Percentiles rank a stretch among this genome's conserved stretches.
Evolutionary conservation across 2,888 invertebrate species (phyloP).

Genomic region (Mythimna lalbum): DNA sequence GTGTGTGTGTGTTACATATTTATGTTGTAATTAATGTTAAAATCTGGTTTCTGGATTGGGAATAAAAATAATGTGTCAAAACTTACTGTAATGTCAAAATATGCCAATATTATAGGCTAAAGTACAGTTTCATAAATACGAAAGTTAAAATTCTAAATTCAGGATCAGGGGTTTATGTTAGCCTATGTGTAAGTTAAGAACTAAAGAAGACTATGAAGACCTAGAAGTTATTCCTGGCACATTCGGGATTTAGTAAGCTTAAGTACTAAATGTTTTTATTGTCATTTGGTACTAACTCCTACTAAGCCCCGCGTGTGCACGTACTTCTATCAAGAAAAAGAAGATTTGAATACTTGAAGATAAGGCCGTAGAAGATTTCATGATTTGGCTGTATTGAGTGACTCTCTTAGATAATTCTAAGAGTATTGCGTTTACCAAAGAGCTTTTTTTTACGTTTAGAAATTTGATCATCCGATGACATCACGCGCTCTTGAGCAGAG

Average conservation of each 20-base stretch:
- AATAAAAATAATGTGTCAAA: background rate
- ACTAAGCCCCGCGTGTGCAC: constrained; percentile 72
- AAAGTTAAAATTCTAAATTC: background rate
- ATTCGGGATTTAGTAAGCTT: constrained; percentile 81
- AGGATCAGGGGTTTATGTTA: background rate
- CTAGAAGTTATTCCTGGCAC: constrained; percentile 49
- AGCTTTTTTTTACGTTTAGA: too few relatives aligned
- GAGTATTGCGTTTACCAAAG: background rate
- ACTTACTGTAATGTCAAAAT: background rate
- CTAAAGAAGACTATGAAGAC: constrained; percentile 33
- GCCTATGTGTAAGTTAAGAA: background rate
- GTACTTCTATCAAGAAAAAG: constrained; percentile 14
- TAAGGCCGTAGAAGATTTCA: too few relatives aligned
- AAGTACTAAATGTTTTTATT: constrained; percentile 81
- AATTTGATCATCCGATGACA: too few relatives aligned
- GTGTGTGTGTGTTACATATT: background rate
- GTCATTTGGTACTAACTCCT: constrained; percentile 76
- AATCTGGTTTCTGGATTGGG: background rate
- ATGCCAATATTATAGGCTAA: background rate
- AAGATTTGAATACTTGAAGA: too few relatives aligned
- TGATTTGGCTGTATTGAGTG: too few relatives aligned
- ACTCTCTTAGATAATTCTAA: too few relatives aligned
- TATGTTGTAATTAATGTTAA: background rate
- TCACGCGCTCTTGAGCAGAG: too few relatives aligned
- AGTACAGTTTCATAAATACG: background rate